Evolutionary conservation across 2,113 vertebrate species (phyloP).

Genomic region (Tyto alba): DNA sequence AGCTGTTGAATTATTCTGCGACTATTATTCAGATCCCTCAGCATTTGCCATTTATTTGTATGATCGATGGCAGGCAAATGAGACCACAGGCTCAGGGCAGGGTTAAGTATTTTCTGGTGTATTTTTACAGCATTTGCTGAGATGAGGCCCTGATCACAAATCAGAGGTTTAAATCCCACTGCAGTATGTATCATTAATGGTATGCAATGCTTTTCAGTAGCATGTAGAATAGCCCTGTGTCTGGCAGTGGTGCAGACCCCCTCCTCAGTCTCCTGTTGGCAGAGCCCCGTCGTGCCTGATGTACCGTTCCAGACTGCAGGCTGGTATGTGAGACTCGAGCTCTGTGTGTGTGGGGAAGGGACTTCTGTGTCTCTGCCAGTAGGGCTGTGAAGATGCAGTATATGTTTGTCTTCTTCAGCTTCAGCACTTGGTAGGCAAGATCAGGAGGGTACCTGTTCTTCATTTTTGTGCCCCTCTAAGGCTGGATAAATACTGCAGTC

Average conservation of each 20-base stretch:
- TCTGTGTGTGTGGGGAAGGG: not conserved
- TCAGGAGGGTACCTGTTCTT: not conserved
- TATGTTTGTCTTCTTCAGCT: not conserved
- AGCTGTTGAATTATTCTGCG: not conserved
- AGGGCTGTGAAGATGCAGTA: not conserved
- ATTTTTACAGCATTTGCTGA: not conserved
- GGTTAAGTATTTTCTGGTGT: not conserved
- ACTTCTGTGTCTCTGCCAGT: not conserved
- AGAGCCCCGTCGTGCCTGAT: fast-evolving
- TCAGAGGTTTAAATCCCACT: not conserved
- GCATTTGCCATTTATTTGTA: not conserved
- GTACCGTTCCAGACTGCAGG: not conserved
- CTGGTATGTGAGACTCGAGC: not conserved
- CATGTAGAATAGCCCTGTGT: not conserved
- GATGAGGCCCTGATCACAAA: not conserved
- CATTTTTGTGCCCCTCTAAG: not conserved
- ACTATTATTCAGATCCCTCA: not conserved
- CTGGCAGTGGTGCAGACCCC: not conserved
- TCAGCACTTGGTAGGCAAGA: not conserved
- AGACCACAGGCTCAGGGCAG: not conserved
- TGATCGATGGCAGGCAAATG: not conserved
- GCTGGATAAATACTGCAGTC: not conserved
- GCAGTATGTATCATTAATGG: not conserved
- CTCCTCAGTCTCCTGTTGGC: not conserved
- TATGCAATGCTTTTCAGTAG: not conserved